These are phyloP conservation scores for Sebastes itinus DNA, from an alignment of 2,797 vertebrate species.

Conservation along the genomic window DNA sequence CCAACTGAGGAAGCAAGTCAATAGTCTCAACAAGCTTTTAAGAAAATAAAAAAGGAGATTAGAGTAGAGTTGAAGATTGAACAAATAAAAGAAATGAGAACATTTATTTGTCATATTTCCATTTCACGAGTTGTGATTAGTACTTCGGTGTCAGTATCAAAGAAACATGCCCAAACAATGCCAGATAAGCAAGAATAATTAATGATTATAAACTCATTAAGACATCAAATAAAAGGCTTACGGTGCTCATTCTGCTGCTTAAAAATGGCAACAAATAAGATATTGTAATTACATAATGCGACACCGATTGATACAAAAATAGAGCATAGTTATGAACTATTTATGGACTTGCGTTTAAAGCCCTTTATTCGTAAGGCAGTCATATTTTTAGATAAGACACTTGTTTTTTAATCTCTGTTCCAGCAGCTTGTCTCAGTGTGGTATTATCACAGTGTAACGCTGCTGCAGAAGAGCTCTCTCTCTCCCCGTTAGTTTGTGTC, in stretches of 20 bases:
- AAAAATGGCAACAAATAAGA: background rate
- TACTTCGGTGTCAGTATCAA: background rate
- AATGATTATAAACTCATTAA: background rate
- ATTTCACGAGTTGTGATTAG: background rate
- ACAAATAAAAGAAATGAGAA: background rate
- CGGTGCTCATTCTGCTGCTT: background rate
- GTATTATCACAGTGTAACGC: constrained; percentile 27
- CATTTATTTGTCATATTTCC: background rate
- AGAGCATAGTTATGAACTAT: constrained; percentile 24
- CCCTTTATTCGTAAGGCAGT: constrained; percentile 9
- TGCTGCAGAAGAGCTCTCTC: constrained; percentile 23
- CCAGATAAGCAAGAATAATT: background rate
- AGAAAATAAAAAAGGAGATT: background rate
- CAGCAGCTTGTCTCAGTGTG: constrained; percentile 18
- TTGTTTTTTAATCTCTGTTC: constrained; percentile 6
- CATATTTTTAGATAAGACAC: constrained; percentile 44
- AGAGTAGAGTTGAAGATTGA: background rate
- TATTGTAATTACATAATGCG: constrained; percentile 4
- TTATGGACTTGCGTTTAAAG: constrained; percentile 25
- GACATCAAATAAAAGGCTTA: constrained; percentile 4
- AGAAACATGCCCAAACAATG: background rate
- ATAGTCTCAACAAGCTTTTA: background rate
- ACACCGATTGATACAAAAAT: background rate
- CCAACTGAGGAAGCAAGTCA: constrained; percentile 12
- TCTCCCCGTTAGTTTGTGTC: constrained; percentile 39